Base-by-base conservation (phyloP, 2,797 vertebrate species). In the Rhinella marina region DNA sequence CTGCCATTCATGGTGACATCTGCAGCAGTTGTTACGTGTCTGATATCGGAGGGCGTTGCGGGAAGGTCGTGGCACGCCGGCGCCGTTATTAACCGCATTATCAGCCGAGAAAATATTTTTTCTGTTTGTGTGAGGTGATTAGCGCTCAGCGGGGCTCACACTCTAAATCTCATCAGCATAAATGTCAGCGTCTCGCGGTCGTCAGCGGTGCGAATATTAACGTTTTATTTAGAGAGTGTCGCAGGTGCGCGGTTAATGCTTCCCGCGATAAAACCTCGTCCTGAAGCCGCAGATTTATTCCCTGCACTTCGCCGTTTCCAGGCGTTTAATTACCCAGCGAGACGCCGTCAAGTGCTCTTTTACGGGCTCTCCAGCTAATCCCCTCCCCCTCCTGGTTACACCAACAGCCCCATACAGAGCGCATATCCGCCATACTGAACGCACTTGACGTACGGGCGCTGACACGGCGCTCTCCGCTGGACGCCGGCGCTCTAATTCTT, bases 241-340 rank as follows among this genome's bases (percentile, higher is more conserved):
- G 86, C 86, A 87, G 86, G 86, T 87, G 86, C 23, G 66, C 62
- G 52, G 72, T 81, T 86, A 81, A 86, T 29, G 78, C 21, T 81
- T n/a, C 21, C 27, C 23, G 29, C 59, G 32, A 81, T 80, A 86
- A 86, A 72, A 23, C 8, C 52, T 72, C 66, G 27, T 56, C 16
- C 16, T 41, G 23, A 72, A 72, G 54, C 57, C 29, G 61, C 64
- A 72, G 29, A 70, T 81, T 81, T 81, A 80, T 86, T 54, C 48
- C 32, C 12, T 61, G 27, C 23, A 17, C 64, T 81, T 17, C 77
- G 32, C 32, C 25, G 12, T 70, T 80, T 70, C 76, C 48, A 77
- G 50, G 77, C 61, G 48, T 78, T 79, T 86, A 64, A 86, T 86
- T 48, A 81, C 41, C 52, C 77, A 50, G 78, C 64, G n/a, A 75